phyloP scores from a whole-genome alignment of 92 coral and sea anemone species.

The Phenganax marumi region DNA sequence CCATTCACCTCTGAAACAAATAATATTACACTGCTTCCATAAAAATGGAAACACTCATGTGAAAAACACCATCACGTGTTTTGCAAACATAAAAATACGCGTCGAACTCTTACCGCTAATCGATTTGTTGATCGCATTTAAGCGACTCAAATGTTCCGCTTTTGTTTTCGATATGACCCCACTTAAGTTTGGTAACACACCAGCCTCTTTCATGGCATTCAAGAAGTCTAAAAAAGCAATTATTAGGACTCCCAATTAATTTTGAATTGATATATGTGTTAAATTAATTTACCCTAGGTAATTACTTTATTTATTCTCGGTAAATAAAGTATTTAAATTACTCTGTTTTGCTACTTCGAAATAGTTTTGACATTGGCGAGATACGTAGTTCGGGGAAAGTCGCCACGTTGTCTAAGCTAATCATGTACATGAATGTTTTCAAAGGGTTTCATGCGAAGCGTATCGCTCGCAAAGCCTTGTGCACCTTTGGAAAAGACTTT shows the following conservation, averaged over 20 bases:
- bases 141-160: slow-evolving; percentile 9
- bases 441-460: too few species aligned
- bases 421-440: too few species aligned
- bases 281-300: neutral
- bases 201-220: slow-evolving; percentile 23
- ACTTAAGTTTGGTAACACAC: slow-evolving; percentile 21
- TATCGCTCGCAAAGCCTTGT: too few species aligned
- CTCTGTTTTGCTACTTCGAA: too few species aligned
- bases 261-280: neutral
- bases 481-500: too few species aligned
- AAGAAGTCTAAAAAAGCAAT: neutral
- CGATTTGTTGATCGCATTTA: slow-evolving; percentile 1
- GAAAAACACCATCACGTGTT: neutral
- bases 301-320: too few species aligned
- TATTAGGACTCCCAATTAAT: neutral
- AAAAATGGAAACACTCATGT: neutral
- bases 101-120: neutral
- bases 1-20: slow-evolving; percentile 3
- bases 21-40: neutral
- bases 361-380: too few species aligned
- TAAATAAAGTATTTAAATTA: too few species aligned
- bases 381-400: too few species aligned
- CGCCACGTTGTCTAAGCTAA: too few species aligned
- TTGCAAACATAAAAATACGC: neutral
- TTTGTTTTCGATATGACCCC: slow-evolving; percentile 21